A percentile compares a stretch with the other conserved stretches of the same genome.
Evolutionary conservation across 2,797 vertebrate species (phyloP).

Genomic region (Anas georgica): DNA sequence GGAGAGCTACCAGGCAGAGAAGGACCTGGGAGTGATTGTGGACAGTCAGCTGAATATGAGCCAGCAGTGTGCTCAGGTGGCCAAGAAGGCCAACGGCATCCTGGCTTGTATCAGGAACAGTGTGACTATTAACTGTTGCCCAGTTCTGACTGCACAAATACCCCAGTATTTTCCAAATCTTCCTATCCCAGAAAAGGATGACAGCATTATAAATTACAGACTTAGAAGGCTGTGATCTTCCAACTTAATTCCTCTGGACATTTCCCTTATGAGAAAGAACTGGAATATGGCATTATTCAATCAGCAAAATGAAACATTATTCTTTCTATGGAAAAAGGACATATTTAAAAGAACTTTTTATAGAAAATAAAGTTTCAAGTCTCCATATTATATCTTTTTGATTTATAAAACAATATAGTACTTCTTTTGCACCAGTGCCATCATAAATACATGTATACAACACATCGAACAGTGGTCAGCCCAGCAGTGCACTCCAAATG

Average conservation of each 20-base stretch:
- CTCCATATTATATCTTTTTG: not conserved
- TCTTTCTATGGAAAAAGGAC: not conserved
- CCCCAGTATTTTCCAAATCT: not conserved
- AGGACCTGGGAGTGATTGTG: too few species aligned
- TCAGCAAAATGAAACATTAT: not conserved
- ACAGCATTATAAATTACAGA: not conserved
- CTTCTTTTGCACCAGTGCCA: not conserved
- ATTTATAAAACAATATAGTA: slow-evolving; percentile 30
- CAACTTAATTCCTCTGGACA: not conserved
- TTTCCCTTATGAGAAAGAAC: not conserved
- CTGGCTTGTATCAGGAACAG: too few species aligned
- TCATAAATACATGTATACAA: not conserved
- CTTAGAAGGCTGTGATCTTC: not conserved
- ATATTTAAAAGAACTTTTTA: not conserved
- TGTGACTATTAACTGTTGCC: not conserved
- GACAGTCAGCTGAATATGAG: too few species aligned
- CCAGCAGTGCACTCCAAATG: not conserved
- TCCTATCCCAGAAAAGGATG: not conserved
- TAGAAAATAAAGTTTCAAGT: slow-evolving; percentile 2
- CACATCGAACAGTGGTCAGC: not conserved
- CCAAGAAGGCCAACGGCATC: too few species aligned
- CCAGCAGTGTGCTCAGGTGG: too few species aligned
- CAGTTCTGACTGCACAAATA: not conserved
- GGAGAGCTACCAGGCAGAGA: too few species aligned
- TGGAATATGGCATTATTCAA: not conserved